A percentile compares a stretch with the other conserved stretches of the same genome.
These are phyloP conservation scores for Synanthedon tipuliformis DNA, from an alignment of 2,888 invertebrate species.

Conservation along the genomic window DNA sequence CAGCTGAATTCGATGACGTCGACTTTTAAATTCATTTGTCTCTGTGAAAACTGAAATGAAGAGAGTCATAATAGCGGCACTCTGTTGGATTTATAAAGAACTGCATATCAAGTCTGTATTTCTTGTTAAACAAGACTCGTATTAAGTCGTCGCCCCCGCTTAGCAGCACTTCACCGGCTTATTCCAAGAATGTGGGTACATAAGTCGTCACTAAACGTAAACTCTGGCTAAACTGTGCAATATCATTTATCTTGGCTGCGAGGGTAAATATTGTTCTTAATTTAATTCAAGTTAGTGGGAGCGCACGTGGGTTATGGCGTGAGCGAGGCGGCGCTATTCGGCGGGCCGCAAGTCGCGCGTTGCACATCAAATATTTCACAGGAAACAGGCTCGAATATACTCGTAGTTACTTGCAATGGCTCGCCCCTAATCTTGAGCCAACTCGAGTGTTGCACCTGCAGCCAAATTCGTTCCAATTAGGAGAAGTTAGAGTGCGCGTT, in stretches of 20 bases:
- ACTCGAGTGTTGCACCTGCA: slow-evolving; percentile 67
- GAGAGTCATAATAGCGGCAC: neutral
- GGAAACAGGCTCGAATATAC: slow-evolving; percentile 51
- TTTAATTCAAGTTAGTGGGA: slow-evolving; percentile 59
- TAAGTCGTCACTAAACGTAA: slow-evolving; percentile 57
- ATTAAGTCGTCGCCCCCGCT: slow-evolving; percentile 23
- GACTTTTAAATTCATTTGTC: slow-evolving; percentile 45
- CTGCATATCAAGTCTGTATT: slow-evolving; percentile 16
- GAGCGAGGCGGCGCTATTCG: slow-evolving; percentile 18
- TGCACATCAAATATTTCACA: slow-evolving; percentile 64
- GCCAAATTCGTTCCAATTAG: slow-evolving; percentile 70
- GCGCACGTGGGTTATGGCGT: slow-evolving; percentile 45
- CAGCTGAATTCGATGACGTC: slow-evolving; percentile 42
- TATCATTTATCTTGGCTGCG: slow-evolving; percentile 58
- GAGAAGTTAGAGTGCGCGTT: slow-evolving; percentile 63
- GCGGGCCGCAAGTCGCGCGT: slow-evolving; percentile 52
- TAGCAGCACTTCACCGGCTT: slow-evolving; percentile 30
- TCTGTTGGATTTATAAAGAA: neutral
- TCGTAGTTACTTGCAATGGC: slow-evolving; percentile 59
- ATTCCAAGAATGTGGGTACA: slow-evolving; percentile 53
- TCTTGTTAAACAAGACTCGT: slow-evolving; percentile 18
- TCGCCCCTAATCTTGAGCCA: slow-evolving; percentile 67
- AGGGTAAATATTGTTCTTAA: slow-evolving; percentile 69
- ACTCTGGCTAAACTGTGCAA: slow-evolving; percentile 57
- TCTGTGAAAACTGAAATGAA: slow-evolving; percentile 30